A percentile compares a stretch with the other conserved stretches of the same genome.
These are phyloP conservation scores for Aramus guarauna DNA, from an alignment of 2,113 vertebrate genomes.

Conservation along the genomic window DNA sequence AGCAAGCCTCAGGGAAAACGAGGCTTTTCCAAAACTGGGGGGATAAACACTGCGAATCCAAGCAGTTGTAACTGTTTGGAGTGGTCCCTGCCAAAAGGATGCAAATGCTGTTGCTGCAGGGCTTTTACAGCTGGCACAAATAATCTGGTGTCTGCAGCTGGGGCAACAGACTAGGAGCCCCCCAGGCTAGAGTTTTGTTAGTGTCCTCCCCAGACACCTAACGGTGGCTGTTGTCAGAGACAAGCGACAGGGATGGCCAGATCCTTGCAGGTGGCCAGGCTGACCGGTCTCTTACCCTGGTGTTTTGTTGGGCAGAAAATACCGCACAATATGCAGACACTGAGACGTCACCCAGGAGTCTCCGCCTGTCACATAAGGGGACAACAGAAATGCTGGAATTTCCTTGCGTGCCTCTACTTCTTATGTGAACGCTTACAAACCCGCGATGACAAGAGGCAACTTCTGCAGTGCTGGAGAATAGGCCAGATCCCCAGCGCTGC, in stretches of 20 bases:
- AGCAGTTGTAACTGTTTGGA: background rate
- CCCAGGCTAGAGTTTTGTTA: background rate
- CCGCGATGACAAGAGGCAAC: fast-evolving
- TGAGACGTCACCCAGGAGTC: background rate
- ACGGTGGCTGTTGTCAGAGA: background rate
- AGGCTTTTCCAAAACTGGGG: background rate
- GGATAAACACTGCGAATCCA: background rate
- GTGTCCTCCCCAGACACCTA: background rate
- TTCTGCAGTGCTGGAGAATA: background rate
- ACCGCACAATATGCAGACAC: background rate
- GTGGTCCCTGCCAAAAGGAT: background rate
- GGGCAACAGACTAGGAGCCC: background rate
- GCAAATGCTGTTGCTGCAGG: background rate
- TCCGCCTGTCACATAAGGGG: background rate
- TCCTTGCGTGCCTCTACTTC: background rate
- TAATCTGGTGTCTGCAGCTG: background rate
- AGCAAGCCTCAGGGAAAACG: background rate
- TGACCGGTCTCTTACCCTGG: background rate
- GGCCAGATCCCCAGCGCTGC: background rate
- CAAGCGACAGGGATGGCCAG: background rate
- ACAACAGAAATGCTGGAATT: background rate
- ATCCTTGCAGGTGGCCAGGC: background rate
- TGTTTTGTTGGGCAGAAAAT: background rate
- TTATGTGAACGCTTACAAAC: background rate
- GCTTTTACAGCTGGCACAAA: background rate